A percentile compares a stretch with the other conserved stretches of the same genome.
Conservation (phyloP, 2,888 invertebrate species). For the Perithous albicinctus region DNA sequence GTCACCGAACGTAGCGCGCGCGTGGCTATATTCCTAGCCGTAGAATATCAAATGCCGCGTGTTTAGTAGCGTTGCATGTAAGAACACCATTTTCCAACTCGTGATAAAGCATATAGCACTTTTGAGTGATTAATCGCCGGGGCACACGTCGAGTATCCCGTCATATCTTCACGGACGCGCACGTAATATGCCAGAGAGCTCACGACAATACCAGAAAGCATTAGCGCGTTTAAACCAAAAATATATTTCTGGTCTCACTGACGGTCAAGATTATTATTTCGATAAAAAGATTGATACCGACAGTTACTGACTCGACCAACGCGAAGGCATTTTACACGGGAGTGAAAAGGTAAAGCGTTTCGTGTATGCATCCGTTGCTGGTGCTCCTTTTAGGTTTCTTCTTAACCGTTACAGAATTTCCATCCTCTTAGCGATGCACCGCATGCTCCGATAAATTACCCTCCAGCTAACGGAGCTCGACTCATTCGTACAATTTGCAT, state of each 20-base stretch:
- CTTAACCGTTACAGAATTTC: conserved; percentile 6
- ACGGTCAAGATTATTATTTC: not conserved
- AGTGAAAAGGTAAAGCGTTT: conserved; percentile 12
- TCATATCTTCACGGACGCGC: conserved; percentile 71
- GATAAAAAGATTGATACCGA: not conserved
- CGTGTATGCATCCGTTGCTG: not conserved
- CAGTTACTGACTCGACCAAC: not conserved
- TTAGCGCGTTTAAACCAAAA: conserved; percentile 1
- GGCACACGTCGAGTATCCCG: conserved; percentile 59
- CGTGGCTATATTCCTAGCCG: conserved; percentile 63
- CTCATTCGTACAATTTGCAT: conserved; percentile 49
- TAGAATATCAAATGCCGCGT: conserved; percentile 78
- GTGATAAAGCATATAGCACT: conserved; percentile 74
- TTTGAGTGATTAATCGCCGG: conserved; percentile 80
- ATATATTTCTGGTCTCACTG: not conserved
- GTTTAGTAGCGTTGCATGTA: conserved; percentile 79
- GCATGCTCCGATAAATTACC: conserved; percentile 45
- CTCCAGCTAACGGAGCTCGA: not conserved
- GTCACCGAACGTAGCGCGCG: not conserved
- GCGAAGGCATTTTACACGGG: conserved; percentile 12
- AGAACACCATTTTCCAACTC: conserved; percentile 75
- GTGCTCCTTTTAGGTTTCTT: conserved; percentile 34
- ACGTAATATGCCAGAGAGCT: conserved; percentile 68
- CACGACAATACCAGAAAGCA: conserved; percentile 39
- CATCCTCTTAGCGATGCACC: conserved; percentile 20